These are phyloP conservation scores for Cecropterus lyciades DNA, from an alignment of 1,140 invertebrate genomes.

Conservation along the genomic window DNA sequence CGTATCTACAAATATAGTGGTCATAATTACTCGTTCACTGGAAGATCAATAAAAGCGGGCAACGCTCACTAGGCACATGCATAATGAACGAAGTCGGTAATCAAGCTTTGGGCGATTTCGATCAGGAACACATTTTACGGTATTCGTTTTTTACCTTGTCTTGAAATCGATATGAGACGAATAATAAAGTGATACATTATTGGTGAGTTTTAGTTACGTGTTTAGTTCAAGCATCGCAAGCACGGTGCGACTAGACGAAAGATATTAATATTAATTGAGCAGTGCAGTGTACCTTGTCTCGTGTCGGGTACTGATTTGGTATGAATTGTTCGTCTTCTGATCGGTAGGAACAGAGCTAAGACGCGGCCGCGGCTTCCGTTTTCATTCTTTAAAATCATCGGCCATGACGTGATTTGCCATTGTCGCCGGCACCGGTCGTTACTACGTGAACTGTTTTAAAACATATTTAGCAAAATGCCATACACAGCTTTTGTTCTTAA, in stretches of 20 bases:
- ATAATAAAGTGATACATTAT: slow-evolving; percentile 53
- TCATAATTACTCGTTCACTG: slow-evolving; percentile 59
- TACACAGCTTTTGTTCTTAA: not conserved
- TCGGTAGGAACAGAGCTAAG: slow-evolving; percentile 44
- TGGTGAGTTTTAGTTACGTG: slow-evolving; percentile 35
- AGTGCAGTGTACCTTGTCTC: slow-evolving; percentile 31
- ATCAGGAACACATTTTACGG: slow-evolving; percentile 52
- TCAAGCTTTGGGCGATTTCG: slow-evolving; percentile 55
- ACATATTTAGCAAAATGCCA: slow-evolving; percentile 25
- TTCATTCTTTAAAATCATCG: slow-evolving; percentile 65
- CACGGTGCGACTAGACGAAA: slow-evolving; percentile 13
- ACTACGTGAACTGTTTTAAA: slow-evolving; percentile 59
- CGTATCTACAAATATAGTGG: slow-evolving; percentile 45
- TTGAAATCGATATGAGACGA: slow-evolving; percentile 64
- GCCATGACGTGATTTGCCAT: slow-evolving; percentile 65
- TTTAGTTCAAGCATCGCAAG: slow-evolving; percentile 2
- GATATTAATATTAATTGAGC: slow-evolving; percentile 40
- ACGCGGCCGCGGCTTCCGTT: slow-evolving; percentile 62
- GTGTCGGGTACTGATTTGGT: slow-evolving; percentile 41
- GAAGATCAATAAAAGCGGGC: slow-evolving; percentile 55
- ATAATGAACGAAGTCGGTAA: slow-evolving; percentile 56
- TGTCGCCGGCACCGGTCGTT: slow-evolving; percentile 54
- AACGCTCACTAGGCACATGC: slow-evolving; percentile 32
- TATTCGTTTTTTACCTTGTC: slow-evolving; percentile 44
- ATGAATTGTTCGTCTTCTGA: slow-evolving; percentile 45